These are phyloP conservation scores for Nestor notabilis DNA, from an alignment of 2,113 vertebrate species.

Conservation along the genomic window DNA sequence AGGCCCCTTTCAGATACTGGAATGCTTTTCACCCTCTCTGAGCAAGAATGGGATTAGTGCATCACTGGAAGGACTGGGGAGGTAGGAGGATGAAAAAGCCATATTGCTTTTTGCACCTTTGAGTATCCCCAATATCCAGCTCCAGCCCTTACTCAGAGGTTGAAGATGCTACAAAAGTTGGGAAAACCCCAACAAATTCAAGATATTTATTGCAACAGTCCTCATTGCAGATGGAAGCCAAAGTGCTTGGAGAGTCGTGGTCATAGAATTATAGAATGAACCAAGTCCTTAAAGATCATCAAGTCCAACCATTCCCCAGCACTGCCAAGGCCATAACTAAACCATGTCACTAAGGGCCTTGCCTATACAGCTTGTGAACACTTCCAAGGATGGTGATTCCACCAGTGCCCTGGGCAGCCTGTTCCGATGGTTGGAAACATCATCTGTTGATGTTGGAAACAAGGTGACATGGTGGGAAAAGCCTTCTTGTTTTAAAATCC, in stretches of 20 bases:
- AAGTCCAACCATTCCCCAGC: not conserved
- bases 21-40: not conserved
- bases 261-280: not conserved
- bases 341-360: not conserved
- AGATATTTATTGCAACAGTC: not conserved
- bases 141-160: not conserved
- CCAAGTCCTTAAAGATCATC: not conserved
- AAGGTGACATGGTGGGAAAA: fast-evolving
- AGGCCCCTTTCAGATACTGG: no score
- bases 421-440: not conserved
- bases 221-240: not conserved
- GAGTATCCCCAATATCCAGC: not conserved
- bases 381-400: not conserved
- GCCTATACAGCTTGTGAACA: not conserved
- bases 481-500: not conserved
- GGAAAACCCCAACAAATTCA: not conserved
- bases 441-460: not conserved
- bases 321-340: not conserved
- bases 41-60: not conserved
- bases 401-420: not conserved
- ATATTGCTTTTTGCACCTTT: fast-evolving
- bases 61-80: no score
- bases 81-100: not conserved
- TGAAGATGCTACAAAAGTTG: not conserved
- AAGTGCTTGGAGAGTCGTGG: fast-evolving